A percentile compares a stretch with the other conserved stretches of the same genome.
Conservation (phyloP, 2,113 vertebrate genomes). For the Willisornis vidua region DNA sequence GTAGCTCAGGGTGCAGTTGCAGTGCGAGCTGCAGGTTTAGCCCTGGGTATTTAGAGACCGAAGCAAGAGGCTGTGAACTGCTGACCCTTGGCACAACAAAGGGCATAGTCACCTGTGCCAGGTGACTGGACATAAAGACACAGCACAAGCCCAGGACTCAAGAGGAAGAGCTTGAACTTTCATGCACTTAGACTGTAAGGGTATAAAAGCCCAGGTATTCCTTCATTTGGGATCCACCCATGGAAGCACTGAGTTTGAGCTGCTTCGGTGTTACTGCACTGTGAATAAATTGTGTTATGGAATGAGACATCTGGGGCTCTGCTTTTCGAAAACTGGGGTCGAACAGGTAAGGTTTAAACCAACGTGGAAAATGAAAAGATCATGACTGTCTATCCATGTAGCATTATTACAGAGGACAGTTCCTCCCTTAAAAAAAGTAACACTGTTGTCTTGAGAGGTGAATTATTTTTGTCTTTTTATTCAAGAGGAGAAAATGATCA, state of each 20-base stretch:
- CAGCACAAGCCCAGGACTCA: not conserved
- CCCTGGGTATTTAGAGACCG: not conserved
- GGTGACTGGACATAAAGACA: not conserved
- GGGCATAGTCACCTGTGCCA: not conserved
- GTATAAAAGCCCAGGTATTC: not conserved
- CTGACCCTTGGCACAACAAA: not conserved
- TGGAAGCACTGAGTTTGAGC: not conserved
- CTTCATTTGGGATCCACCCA: not conserved
- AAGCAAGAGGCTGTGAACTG: not conserved
- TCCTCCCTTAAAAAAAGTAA: not conserved
- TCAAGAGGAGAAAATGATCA: not conserved
- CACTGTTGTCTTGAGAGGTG: not conserved
- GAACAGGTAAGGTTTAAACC: not conserved
- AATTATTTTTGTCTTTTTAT: not conserved
- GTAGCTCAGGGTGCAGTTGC: not conserved
- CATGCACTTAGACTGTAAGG: not conserved
- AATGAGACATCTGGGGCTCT: not conserved
- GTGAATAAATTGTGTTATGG: not conserved
- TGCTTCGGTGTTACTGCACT: not conserved
- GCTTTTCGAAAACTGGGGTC: rapidly evolving
- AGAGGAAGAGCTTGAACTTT: not conserved
- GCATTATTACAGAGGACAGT: not conserved
- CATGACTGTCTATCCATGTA: not conserved
- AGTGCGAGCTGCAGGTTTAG: not conserved
- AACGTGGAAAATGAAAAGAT: not conserved